Percentiles rank a stretch among this genome's conserved stretches.
Conservation (phyloP, 2,113 vertebrate genomes). For the Cochlearius cochlearius region DNA sequence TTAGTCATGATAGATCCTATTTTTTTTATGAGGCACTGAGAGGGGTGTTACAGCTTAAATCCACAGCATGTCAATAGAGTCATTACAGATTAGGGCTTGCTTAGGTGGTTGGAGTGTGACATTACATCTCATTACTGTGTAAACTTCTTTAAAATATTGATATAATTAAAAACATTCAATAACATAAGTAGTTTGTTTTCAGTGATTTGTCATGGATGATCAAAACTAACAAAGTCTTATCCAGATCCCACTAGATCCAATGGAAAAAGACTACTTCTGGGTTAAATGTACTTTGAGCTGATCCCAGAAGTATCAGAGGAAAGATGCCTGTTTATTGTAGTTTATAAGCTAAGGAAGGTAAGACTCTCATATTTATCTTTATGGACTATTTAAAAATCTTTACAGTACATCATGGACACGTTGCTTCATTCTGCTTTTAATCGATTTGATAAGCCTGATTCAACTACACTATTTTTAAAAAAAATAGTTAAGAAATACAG, state of each 20-base stretch:
- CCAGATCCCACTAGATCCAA: background rate
- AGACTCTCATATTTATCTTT: background rate
- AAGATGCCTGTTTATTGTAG: background rate
- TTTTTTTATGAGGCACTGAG: background rate
- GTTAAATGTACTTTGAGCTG: background rate
- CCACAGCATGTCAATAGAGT: background rate
- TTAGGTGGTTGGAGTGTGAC: background rate
- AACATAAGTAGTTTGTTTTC: background rate
- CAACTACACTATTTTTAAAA: background rate
- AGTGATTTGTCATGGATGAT: background rate
- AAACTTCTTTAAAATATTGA: background rate
- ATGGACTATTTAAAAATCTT: background rate
- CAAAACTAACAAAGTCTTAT: background rate
- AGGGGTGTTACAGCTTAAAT: background rate
- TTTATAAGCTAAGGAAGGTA: background rate
- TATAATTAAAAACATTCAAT: background rate
- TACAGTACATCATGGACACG: background rate
- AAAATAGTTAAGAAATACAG: background rate
- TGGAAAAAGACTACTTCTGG: background rate
- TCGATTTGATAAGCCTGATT: background rate
- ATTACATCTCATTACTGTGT: background rate
- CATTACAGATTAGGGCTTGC: background rate
- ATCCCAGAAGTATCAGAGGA: background rate
- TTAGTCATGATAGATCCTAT: background rate
- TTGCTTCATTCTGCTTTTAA: background rate